These are phyloP conservation scores for Penaeus indicus DNA, from an alignment of 1,140 invertebrate species.

Conservation along the genomic window DNA sequence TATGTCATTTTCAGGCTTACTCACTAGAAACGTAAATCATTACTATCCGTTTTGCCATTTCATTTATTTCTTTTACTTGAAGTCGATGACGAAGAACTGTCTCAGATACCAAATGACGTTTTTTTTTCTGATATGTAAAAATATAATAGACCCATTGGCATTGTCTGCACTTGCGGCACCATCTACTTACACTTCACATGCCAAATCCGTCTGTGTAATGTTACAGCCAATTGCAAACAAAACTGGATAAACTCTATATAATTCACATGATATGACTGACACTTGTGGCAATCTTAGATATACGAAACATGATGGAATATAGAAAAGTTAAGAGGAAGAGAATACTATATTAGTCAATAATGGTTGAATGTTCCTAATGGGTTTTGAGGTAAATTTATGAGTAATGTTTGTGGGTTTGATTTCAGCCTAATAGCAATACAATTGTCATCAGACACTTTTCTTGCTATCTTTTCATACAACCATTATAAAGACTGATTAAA, in stretches of 20 bases:
- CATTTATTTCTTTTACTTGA: too few relatives aligned
- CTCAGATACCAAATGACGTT: conserved; percentile 9
- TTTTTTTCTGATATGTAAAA: conserved; percentile 29
- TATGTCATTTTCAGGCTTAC: background rate
- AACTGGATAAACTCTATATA: background rate
- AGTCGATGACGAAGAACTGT: too few relatives aligned
- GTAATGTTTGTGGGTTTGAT: background rate
- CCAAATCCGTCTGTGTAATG: too few relatives aligned
- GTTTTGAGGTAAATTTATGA: background rate
- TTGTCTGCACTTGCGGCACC: too few relatives aligned
- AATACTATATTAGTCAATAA: conserved; percentile 17
- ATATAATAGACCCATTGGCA: background rate
- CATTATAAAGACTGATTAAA: conserved; percentile 43
- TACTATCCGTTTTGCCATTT: background rate
- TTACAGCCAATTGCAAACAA: background rate
- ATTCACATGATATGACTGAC: background rate
- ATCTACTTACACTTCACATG: too few relatives aligned
- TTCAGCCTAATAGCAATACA: background rate
- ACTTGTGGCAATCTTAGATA: background rate
- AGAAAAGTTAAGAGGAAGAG: conserved; percentile 26
- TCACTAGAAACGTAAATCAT: background rate
- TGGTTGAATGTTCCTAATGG: background rate
- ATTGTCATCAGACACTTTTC: conserved; percentile 31
- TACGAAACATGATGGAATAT: background rate
- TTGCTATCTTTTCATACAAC: background rate